These are phyloP conservation scores for Illadopsis cleaveri DNA, from an alignment of 2,113 vertebrate genomes.

Conservation along the genomic window DNA sequence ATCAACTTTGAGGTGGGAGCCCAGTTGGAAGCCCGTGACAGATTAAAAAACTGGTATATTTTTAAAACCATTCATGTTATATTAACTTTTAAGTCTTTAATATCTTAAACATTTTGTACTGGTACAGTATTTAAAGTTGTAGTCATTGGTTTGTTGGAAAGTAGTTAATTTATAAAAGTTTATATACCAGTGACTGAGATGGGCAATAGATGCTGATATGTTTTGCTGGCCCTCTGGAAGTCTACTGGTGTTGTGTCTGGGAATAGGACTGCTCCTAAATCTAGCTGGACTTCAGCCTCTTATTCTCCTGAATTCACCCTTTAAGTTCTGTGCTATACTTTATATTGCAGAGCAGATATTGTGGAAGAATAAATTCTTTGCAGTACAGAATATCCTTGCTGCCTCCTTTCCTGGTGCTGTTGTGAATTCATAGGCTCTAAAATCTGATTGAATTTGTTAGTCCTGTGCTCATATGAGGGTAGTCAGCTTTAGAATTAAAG, in stretches of 20 bases:
- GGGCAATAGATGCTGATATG: background rate
- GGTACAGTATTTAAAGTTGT: conserved; percentile 19
- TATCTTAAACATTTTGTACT: conserved; percentile 45
- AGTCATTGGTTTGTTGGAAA: conserved; percentile 26
- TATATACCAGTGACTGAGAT: conserved; percentile 25
- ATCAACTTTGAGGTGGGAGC: conserved; percentile 97
- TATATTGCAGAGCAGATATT: background rate
- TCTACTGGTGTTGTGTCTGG: background rate
- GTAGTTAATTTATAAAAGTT: background rate
- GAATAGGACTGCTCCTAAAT: background rate
- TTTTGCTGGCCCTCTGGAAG: background rate
- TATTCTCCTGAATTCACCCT: background rate
- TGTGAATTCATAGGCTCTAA: background rate
- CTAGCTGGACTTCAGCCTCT: background rate
- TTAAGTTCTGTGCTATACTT: background rate
- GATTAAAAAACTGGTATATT: conserved; percentile 96
- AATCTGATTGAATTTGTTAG: background rate
- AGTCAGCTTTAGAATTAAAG: background rate
- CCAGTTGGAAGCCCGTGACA: conserved; percentile 94
- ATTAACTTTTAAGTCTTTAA: conserved; percentile 58
- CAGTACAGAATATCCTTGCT: background rate
- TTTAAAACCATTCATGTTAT: conserved; percentile 70
- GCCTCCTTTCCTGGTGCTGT: background rate
- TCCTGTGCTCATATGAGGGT: background rate
- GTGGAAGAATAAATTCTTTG: background rate